Conservation (phyloP, 2,797 vertebrate genomes). For the Pampus argenteus region DNA sequence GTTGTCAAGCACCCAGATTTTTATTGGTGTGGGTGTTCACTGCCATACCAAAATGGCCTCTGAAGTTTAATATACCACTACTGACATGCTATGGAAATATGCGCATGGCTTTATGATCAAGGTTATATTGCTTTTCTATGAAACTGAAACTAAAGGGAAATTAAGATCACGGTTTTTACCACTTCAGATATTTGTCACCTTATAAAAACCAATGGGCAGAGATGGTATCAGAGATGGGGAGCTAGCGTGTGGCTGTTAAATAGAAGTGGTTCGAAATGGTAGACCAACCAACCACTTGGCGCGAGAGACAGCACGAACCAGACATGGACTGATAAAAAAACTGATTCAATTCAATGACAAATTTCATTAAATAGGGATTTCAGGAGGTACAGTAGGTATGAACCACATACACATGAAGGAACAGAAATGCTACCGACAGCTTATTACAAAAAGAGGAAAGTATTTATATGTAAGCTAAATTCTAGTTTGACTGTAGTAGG, state of each 20-base stretch:
- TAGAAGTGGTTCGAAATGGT: slow-evolving; percentile 33
- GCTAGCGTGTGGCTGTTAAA: slow-evolving; percentile 25
- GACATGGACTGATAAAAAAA: background rate
- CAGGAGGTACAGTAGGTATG: slow-evolving; percentile 1
- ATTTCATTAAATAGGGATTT: slow-evolving; percentile 24
- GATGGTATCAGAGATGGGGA: slow-evolving; percentile 40
- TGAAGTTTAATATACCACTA: slow-evolving; percentile 22
- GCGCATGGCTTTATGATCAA: slow-evolving; percentile 22
- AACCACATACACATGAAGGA: too few species aligned
- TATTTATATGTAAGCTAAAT: background rate
- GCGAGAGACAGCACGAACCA: slow-evolving; percentile 3
- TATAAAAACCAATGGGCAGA: slow-evolving; percentile 39
- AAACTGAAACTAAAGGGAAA: slow-evolving; percentile 37
- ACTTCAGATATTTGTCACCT: slow-evolving; percentile 36
- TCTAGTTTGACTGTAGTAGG: background rate
- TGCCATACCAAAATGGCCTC: slow-evolving; percentile 10
- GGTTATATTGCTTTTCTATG: slow-evolving; percentile 39
- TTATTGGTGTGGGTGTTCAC: background rate
- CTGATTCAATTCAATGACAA: slow-evolving; percentile 1
- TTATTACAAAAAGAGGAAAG: background rate
- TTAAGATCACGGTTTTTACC: slow-evolving; percentile 30
- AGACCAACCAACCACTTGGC: slow-evolving; percentile 13
- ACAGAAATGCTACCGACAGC: background rate
- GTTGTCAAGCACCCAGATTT: slow-evolving; percentile 7
- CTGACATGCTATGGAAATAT: slow-evolving; percentile 43